Percentiles rank a stretch among this genome's conserved stretches.
phyloP scores from a whole-genome alignment of 2,113 vertebrate genomes.

The Blennius ocellaris region DNA sequence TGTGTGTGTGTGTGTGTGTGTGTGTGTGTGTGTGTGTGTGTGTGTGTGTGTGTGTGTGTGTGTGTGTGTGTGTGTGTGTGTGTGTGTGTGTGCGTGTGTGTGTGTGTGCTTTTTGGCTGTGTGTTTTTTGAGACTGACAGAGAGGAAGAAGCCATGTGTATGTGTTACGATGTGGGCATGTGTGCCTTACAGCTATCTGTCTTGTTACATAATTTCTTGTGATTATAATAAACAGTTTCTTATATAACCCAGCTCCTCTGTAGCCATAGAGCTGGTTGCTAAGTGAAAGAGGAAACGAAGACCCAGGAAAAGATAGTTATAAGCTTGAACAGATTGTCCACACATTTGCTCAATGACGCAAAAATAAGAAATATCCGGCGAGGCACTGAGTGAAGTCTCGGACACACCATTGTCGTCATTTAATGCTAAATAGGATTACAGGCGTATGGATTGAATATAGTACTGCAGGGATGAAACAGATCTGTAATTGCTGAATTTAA shows the following conservation, averaged over 20 bases:
- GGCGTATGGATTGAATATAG: constrained; percentile 18
- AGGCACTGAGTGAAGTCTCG: constrained; percentile 3
- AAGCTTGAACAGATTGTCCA: constrained; percentile 13
- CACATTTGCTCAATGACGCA: constrained; percentile 24
- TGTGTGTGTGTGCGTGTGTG: constrained; percentile 8
- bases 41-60: constrained; percentile 4
- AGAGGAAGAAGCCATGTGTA: constrained; percentile 12
- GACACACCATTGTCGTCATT: constrained; percentile 1
- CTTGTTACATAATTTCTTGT: constrained; percentile 39
- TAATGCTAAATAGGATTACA: constrained; percentile 2
- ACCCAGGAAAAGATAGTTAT: constrained; percentile 1
- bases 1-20: constrained; percentile 11
- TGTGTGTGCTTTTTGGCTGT: background rate
- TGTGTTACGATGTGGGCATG: constrained; percentile 9
- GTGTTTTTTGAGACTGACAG: background rate
- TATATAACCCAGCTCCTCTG: constrained; percentile 36
- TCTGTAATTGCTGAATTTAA: constrained; percentile 21
- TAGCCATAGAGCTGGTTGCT: constrained; percentile 50
- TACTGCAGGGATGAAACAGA: constrained; percentile 13
- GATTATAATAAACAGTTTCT: constrained; percentile 28
- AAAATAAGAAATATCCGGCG: background rate
- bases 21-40: constrained; percentile 9
- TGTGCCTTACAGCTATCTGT: constrained; percentile 22
- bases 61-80: background rate
- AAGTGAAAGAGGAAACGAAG: constrained; percentile 41